Base-by-base conservation (phyloP, 2,797 vertebrate species). In the Halcyon smyrnensis region DNA sequence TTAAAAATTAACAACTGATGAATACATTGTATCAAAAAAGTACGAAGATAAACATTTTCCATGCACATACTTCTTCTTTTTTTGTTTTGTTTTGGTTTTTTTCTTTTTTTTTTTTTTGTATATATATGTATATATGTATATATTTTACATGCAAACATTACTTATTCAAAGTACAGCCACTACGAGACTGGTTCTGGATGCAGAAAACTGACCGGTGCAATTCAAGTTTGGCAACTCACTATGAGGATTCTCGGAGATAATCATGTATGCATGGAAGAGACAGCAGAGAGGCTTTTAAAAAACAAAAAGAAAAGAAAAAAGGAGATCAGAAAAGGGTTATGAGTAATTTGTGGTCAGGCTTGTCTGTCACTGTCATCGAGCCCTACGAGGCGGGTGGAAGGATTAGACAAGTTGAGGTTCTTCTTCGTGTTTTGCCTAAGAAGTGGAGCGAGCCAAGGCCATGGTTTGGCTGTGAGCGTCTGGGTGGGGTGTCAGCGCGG, bases 1-100 rank as follows among this genome's bases (percentile, higher is more conserved):
- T 99, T 99, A 99, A 99, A 99, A 99, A 99, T 98, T 96, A 98
- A 98, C 98, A 98, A 98, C 98, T 97, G 98, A 98, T 97, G 97
- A 99, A 98, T 98, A 99, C 98, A 98, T 98, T 90, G 98, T 99
- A 99, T 99, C 98, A 99, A 99, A 99, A 97, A 99, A 98, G 98
- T 99, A 99, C 98, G 98, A 99, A 98, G 98, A 98, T 98, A 97
- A 98, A 98, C 97, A 98, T 97, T 96, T 97, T 94, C 96, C 98
- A 98, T 98, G 98, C 98, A 98, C 97, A 98, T 97, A 98, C 96
- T 97, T 96, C 30, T 34, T 34, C 48, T 34, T n/a, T 96, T 13
- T 24, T 23, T 46, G 41, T 46, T 46, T 46, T 46, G 10, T 23
- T 46, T 46, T 23, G 41, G 13, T 41, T 65, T 12, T 23, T 30